Evolutionary conservation across 2,888 invertebrate species (phyloP).

Genomic region (Boloria euphrosyne): DNA sequence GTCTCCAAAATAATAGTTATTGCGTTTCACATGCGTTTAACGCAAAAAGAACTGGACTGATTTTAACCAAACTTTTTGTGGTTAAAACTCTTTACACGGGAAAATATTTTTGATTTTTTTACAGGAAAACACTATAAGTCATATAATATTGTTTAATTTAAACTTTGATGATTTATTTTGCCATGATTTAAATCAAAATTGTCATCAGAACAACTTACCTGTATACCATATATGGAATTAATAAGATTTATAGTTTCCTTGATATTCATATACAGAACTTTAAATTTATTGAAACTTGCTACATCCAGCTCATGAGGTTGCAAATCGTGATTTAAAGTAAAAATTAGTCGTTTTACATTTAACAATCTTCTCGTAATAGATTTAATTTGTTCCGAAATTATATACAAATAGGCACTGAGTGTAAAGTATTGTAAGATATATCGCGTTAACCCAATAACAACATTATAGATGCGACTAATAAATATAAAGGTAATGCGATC

Average conservation of each 20-base stretch:
- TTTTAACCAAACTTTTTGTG: too few relatives aligned
- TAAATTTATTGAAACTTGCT: neutral
- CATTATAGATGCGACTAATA: neutral
- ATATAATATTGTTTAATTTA: too few relatives aligned
- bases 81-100: too few relatives aligned
- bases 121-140: too few relatives aligned
- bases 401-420: slow-evolving; percentile 2
- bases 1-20: too few relatives aligned
- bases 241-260: slow-evolving; percentile 11
- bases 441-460: neutral
- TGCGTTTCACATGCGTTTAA: too few relatives aligned
- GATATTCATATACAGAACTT: slow-evolving; percentile 7
- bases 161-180: neutral
- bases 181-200: neutral
- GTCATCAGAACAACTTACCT: neutral
- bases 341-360: neutral
- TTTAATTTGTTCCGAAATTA: slow-evolving; percentile 17
- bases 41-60: too few relatives aligned
- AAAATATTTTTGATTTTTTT: too few relatives aligned
- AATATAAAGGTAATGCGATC: neutral
- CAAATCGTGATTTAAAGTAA: neutral
- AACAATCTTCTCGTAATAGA: slow-evolving; percentile 3
- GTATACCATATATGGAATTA: slow-evolving; percentile 1
- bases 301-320: neutral
- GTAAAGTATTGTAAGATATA: slow-evolving; percentile 2